Percentiles rank a stretch among this genome's conserved stretches.
Conservation (phyloP, 1,140 invertebrate genomes). For the Leptonema lineaticorne region DNA sequence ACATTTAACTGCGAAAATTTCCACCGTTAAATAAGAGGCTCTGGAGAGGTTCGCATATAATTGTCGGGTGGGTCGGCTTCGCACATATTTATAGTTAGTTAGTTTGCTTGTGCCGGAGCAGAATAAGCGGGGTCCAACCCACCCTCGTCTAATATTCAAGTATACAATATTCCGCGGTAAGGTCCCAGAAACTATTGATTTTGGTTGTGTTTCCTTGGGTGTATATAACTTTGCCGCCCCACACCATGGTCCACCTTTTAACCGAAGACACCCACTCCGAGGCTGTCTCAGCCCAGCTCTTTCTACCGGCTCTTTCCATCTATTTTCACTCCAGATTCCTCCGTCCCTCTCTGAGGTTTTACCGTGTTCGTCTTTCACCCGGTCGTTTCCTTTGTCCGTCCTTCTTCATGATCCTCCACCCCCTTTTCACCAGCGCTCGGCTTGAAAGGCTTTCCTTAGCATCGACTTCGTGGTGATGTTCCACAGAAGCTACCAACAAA, state of each 20-base stretch:
- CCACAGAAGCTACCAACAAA: not conserved
- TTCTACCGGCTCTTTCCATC: not conserved
- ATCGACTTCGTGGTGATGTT: not conserved
- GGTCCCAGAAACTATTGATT: conserved; percentile 42
- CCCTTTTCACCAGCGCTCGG: conserved; percentile 17
- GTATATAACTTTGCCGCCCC: conserved; percentile 39
- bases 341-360: conserved; percentile 12
- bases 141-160: conserved; percentile 31
- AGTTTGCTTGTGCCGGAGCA: no score
- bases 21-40: not conserved
- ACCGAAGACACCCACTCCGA: conserved; percentile 33
- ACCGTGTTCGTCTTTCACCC: conserved; percentile 20
- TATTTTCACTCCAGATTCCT: not conserved
- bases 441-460: conserved; percentile 35
- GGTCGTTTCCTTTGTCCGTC: conserved; percentile 32
- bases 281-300: not conserved
- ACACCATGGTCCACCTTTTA: conserved; percentile 28
- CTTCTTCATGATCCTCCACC: conserved; percentile 19
- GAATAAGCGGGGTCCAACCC: not conserved
- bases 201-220: conserved; percentile 40
- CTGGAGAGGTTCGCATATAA: conserved; percentile 10
- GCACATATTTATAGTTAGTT: conserved; percentile 27
- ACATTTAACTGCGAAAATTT: no score
- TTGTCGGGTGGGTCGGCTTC: conserved; percentile 24
- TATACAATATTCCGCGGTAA: conserved; percentile 31